phyloP scores from a whole-genome alignment of 2,113 vertebrate genomes.

The Picathartes gymnocephalus region DNA sequence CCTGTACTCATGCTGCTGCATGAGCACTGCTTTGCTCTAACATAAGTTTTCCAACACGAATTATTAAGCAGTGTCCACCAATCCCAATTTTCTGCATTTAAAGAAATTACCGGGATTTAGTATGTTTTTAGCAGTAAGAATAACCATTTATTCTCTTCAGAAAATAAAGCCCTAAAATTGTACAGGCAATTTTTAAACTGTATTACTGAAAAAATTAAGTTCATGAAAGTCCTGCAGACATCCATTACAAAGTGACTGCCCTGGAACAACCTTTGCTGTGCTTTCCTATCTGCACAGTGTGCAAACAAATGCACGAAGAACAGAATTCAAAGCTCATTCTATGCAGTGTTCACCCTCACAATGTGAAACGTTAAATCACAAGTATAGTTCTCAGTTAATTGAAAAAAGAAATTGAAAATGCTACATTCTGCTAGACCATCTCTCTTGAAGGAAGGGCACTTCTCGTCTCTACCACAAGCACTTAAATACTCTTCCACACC shows the following conservation, averaged over 20 bases:
- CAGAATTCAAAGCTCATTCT: neutral
- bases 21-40: neutral
- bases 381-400: neutral
- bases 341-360: neutral
- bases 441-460: neutral
- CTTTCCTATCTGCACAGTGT: neutral
- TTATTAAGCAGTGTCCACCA: neutral
- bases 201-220: neutral
- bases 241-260: neutral
- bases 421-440: neutral
- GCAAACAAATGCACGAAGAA: neutral
- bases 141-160: neutral
- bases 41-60: neutral
- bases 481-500: neutral
- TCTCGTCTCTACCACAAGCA: neutral
- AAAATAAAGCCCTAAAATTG: neutral
- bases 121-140: neutral
- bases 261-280: fast-evolving
- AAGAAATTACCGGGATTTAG: neutral
- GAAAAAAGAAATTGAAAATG: neutral
- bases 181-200: neutral
- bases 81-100: neutral
- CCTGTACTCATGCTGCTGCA: neutral
- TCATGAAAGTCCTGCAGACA: neutral
- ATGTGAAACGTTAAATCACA: neutral